Evolutionary conservation across 2,888 invertebrate genomes (phyloP).

Genomic region (Microctonus aethiopoides): DNA sequence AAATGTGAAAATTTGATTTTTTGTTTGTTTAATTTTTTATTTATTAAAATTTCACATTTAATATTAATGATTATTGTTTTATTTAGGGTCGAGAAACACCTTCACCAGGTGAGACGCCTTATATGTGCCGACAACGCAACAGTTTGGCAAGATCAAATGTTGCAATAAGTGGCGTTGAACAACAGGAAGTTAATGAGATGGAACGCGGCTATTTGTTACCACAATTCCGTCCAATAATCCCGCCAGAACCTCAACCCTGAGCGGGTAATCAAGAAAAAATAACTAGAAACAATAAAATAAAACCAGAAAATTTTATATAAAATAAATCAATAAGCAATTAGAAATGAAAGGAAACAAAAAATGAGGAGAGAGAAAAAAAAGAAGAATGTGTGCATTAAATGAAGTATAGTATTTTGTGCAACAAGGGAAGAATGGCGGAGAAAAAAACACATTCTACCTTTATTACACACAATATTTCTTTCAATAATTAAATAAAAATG

Average conservation of each 20-base stretch:
- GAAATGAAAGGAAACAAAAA: neutral
- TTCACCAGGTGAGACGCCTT: slow-evolving; percentile 83
- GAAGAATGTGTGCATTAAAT: slow-evolving; percentile 4
- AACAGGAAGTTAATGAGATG: slow-evolving; percentile 65
- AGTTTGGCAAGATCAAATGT: slow-evolving; percentile 70
- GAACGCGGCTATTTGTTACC: slow-evolving; percentile 64
- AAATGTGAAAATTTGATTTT: too few species aligned
- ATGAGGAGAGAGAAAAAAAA: neutral
- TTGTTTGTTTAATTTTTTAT: too few species aligned
- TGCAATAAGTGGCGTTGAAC: slow-evolving; percentile 54
- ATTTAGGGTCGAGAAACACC: slow-evolving; percentile 74
- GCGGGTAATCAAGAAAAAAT: slow-evolving; percentile 39
- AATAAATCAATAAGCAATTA: neutral
- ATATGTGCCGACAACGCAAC: slow-evolving; percentile 83
- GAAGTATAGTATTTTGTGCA: too few species aligned
- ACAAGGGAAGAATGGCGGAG: too few species aligned
- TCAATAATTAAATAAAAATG: too few species aligned
- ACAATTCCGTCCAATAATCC: slow-evolving; percentile 58
- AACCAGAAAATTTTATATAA: neutral
- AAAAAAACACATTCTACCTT: too few species aligned
- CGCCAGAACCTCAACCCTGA: slow-evolving; percentile 37
- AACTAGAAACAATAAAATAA: neutral
- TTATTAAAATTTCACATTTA: neutral
- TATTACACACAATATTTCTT: too few species aligned
- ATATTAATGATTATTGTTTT: neutral